These are phyloP conservation scores for Ceratitis capitata DNA, from an alignment of 1,140 invertebrate species.

Conservation along the genomic window DNA sequence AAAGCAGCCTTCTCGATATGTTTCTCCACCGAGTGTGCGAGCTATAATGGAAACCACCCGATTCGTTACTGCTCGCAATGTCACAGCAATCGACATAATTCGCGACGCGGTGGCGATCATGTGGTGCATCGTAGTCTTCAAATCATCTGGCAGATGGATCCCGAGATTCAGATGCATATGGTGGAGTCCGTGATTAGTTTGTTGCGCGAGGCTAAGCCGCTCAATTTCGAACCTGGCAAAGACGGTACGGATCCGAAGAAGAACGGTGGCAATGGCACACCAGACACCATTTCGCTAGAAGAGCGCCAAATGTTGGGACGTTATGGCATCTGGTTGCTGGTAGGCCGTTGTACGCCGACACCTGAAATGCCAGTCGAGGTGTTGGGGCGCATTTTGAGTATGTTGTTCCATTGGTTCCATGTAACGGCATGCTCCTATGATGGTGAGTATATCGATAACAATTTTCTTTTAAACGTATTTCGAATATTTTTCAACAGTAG, in stretches of 20 bases:
- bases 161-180: conserved; percentile 91
- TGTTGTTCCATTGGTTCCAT: conserved; percentile 99
- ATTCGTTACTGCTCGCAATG: conserved; percentile 93
- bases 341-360: conserved; percentile 90
- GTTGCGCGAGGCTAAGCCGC: conserved; percentile 81
- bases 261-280: conserved; percentile 51
- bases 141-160: conserved; percentile 86
- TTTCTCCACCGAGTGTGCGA: conserved; percentile 96
- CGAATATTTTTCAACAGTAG: conserved; percentile 47
- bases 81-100: conserved; percentile 88
- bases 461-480: conserved; percentile 45
- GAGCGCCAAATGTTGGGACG: conserved; percentile 89
- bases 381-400: conserved; percentile 89
- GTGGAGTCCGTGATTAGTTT: conserved; percentile 95
- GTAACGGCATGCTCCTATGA: conserved; percentile 95
- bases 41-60: conserved; percentile 94
- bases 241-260: conserved; percentile 55
- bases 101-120: conserved; percentile 85
- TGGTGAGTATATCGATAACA: conserved; percentile 70
- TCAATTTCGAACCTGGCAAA: conserved; percentile 72
- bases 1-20: conserved; percentile 96
- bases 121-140: conserved; percentile 87
- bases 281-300: conserved; percentile 74
- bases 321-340: conserved; percentile 97
- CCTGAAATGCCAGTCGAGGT: conserved; percentile 87